Base-by-base conservation (phyloP, 2,797 vertebrate species). In the Sorex maritimensis region DNA sequence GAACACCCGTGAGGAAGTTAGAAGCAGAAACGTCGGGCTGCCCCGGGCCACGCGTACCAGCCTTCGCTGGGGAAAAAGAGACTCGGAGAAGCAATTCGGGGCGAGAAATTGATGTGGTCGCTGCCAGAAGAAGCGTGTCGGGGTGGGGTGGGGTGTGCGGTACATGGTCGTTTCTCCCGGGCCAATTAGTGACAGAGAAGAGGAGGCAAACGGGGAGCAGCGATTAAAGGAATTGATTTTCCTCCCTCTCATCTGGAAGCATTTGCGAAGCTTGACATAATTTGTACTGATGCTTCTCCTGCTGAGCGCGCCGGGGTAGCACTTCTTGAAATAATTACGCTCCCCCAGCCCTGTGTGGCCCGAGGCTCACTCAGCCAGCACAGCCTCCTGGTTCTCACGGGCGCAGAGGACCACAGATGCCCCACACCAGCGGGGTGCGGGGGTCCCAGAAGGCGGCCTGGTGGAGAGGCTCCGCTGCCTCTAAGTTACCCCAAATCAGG, bases 161-260 rank as follows among this genome's bases (percentile, higher is more conserved):
- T 83, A 81, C 38, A 2, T 82, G 63, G 41, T 28, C 5, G 5
- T 77, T 86, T 80, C 52, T 91, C 78, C 63, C 24, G 12, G 63
- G 17, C 81, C 26, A 52, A 28, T 77, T 61, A 93, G 24, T 4
- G 41, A 73, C 68, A 67, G 58, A 14, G 24, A 41, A 10, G 41
- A 28, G 28, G 41, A 72, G 28, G 63, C 8, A 58, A 90, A 65
- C 49, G 28, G 74, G 28, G 77, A 68, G 21, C 26, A 68, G 52
- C 38, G 28, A 68, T 23, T 24, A 75, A 84, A 83, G 21, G 89
- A 93, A 75, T 65, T 34, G 72, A 86, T 73, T 81, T 95, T 95
- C 92, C 81, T 30, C 41, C 68, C 38, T 80, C 68, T 96, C 93
- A 11, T 91, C 95, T 71, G 61, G n/a, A 2, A 61, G 8, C 49